phyloP scores from a whole-genome alignment of 2,113 vertebrate genomes.

The Pelecanus crispus region DNA sequence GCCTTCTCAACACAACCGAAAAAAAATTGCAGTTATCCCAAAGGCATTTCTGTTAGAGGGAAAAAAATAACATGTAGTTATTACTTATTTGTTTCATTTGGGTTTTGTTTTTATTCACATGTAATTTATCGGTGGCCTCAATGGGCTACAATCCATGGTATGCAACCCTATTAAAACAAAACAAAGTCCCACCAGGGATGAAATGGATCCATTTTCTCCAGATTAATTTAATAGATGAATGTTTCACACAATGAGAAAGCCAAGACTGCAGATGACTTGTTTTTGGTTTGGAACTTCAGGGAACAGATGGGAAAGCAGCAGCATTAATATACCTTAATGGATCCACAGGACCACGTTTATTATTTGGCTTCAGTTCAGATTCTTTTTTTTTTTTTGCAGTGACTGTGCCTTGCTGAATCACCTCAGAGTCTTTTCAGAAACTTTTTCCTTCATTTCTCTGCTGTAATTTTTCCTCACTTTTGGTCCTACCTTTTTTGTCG shows the following conservation, averaged over 20 bases:
- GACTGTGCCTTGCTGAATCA: neutral
- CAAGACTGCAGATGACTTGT: constrained; percentile 6
- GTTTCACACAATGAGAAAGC: constrained; percentile 17
- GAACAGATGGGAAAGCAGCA: constrained; percentile 33
- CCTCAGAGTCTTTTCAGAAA: neutral
- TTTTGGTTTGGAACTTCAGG: constrained; percentile 30
- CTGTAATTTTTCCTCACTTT: neutral
- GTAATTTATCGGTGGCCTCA: constrained; percentile 14
- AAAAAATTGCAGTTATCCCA: neutral
- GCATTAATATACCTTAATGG: constrained; percentile 12
- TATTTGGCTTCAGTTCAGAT: neutral
- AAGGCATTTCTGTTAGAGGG: neutral
- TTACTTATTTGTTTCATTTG: constrained; percentile 10
- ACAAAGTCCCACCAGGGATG: neutral
- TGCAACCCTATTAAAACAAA: constrained; percentile 12
- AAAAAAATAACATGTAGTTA: neutral
- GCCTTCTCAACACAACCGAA: neutral
- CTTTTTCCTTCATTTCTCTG: neutral
- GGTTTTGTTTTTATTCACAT: neutral
- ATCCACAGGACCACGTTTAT: neutral
- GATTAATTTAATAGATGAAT: constrained; percentile 17
- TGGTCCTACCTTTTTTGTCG: neutral
- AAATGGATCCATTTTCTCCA: constrained; percentile 23
- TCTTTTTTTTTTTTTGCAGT: neutral
- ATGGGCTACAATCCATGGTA: neutral